These are phyloP conservation scores for Chironomus riparius DNA, from an alignment of 2,888 invertebrate genomes.

Conservation along the genomic window DNA sequence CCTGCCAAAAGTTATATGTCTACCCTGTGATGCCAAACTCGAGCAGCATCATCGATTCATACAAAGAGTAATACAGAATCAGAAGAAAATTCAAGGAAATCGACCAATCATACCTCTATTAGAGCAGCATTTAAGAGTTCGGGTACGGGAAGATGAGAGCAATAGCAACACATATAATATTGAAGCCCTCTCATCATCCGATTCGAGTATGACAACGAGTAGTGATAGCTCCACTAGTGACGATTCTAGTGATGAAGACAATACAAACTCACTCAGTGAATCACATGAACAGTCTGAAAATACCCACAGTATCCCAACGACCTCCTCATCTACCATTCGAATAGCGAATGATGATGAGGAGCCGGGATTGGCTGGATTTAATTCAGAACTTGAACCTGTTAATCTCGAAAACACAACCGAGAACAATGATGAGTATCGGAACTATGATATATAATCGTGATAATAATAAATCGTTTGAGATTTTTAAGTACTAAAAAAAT, in stretches of 20 bases:
- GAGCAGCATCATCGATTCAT: slow-evolving; percentile 24
- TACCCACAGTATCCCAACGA: too few relatives aligned
- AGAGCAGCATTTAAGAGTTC: slow-evolving; percentile 14
- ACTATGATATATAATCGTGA: too few relatives aligned
- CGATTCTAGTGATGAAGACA: not conserved
- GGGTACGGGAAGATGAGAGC: slow-evolving; percentile 1
- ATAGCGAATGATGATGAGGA: not conserved
- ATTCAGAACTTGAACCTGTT: not conserved
- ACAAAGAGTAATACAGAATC: slow-evolving; percentile 19
- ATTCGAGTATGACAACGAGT: not conserved
- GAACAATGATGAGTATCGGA: too few relatives aligned
- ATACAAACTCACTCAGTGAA: not conserved
- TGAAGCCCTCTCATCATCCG: slow-evolving; percentile 3
- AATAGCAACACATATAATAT: slow-evolving; percentile 12
- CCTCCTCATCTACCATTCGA: too few relatives aligned
- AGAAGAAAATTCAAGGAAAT: slow-evolving; percentile 16
- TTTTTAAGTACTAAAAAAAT: too few relatives aligned
- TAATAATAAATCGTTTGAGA: too few relatives aligned
- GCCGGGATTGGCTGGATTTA: not conserved
- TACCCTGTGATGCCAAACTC: slow-evolving; percentile 8
- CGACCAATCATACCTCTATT: slow-evolving; percentile 5
- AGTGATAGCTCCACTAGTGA: not conserved
- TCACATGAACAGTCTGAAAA: not conserved
- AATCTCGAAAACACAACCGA: not conserved
- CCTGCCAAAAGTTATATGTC: slow-evolving; percentile 12